These are phyloP conservation scores for Anastatus disparis DNA, from an alignment of 1,140 invertebrate species.

Conservation along the genomic window DNA sequence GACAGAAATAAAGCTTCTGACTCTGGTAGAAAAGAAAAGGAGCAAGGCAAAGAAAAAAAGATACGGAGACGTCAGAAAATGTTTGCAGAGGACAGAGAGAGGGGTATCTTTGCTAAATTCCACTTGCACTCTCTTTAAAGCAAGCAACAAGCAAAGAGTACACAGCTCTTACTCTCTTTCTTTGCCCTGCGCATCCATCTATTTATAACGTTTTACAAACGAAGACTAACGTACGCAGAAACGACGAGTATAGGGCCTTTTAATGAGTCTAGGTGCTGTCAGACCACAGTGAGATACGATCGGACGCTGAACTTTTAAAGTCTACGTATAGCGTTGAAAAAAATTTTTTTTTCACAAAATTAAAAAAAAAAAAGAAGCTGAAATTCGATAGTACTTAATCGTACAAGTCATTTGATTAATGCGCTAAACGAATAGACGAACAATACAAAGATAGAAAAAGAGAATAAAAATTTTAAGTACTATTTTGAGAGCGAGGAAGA, in stretches of 20 bases:
- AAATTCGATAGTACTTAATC: constrained; percentile 36
- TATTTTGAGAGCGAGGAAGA: too few relatives aligned
- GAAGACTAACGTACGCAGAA: neutral
- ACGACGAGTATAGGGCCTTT: constrained; percentile 50
- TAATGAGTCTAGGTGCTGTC: constrained; percentile 66
- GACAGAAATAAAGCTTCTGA: constrained; percentile 30
- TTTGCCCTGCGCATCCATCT: too few relatives aligned
- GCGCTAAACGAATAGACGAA: too few relatives aligned
- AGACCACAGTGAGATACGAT: constrained; percentile 58
- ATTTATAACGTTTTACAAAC: too few relatives aligned
- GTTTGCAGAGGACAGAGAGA: constrained; percentile 28
- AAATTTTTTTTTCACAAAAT: too few relatives aligned
- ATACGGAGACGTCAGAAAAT: constrained; percentile 24
- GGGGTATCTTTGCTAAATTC: constrained; percentile 56
- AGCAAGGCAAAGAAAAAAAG: constrained; percentile 23
- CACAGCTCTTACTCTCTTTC: too few relatives aligned
- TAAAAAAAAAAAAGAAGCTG: too few relatives aligned
- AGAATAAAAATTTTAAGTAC: too few relatives aligned
- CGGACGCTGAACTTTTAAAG: too few relatives aligned
- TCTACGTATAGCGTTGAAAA: neutral
- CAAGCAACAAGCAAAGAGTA: constrained; percentile 42
- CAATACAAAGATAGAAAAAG: too few relatives aligned
- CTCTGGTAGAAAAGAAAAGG: neutral
- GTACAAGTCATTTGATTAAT: constrained; percentile 32
- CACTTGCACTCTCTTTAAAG: constrained; percentile 57